These are phyloP conservation scores for Ptychobarbus kaznakovi DNA, from an alignment of 2,797 vertebrate genomes.

Conservation along the genomic window DNA sequence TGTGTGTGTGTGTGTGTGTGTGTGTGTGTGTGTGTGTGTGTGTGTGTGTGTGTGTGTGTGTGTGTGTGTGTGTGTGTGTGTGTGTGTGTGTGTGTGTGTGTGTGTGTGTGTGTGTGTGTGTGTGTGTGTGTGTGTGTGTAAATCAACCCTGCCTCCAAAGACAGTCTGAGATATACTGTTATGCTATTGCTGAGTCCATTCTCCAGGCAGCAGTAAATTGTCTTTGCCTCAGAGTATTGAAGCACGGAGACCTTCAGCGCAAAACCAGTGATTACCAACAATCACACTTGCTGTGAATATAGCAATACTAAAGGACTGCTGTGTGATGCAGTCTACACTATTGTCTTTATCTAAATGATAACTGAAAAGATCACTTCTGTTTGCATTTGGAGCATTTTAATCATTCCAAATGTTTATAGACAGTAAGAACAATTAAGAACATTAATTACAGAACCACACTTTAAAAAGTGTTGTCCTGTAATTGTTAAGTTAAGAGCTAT, in stretches of 20 bases:
- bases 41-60: not conserved
- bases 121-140: not conserved
- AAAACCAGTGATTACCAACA: conserved; percentile 48
- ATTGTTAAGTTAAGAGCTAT: not conserved
- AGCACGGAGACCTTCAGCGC: conserved; percentile 42
- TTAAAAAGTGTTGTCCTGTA: not conserved
- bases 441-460: not conserved
- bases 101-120: not conserved
- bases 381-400: not conserved
- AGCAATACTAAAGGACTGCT: conserved; percentile 32
- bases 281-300: conserved; percentile 48
- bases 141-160: conserved; percentile 44
- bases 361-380: not conserved
- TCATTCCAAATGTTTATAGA: not conserved
- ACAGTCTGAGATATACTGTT: conserved; percentile 55
- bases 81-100: conserved; percentile 11
- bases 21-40: conserved; percentile 20
- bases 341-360: not conserved
- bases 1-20: not conserved
- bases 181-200: conserved; percentile 57
- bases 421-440: not conserved
- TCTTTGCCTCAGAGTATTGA: conserved; percentile 51
- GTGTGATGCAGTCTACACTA: conserved; percentile 16
- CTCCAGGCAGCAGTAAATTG: conserved; percentile 51
- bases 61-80: not conserved